Conservation (phyloP, 2,113 vertebrate species). For the Nerophis ophidion region DNA sequence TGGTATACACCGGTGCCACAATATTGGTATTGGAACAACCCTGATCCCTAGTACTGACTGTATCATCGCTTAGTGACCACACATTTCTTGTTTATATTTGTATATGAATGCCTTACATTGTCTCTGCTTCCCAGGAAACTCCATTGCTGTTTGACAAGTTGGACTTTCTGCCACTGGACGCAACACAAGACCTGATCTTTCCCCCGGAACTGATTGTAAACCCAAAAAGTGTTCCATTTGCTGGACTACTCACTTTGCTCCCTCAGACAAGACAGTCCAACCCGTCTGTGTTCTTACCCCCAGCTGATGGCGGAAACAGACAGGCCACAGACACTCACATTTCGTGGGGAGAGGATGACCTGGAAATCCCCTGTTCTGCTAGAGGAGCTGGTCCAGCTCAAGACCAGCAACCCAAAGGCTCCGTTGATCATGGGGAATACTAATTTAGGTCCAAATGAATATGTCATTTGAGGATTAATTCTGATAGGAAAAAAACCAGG, state of each 20-base stretch:
- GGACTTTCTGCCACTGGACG: constrained; percentile 70
- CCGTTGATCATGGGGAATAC: constrained; percentile 82
- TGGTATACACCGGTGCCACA: no score
- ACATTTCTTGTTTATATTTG: no score
- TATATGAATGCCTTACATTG: no score
- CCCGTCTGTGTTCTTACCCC: neutral
- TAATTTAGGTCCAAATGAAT: constrained; percentile 58
- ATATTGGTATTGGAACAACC: no score
- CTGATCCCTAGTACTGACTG: no score
- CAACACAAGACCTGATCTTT: constrained; percentile 82
- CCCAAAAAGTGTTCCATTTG: neutral
- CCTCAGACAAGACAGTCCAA: no score
- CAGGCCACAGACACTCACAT: constrained; percentile 60
- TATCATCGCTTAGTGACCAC: neutral
- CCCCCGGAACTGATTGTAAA: constrained; percentile 81
- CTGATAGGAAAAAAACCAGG: no score
- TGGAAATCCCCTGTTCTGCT: constrained; percentile 71
- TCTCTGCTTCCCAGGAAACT: constrained; percentile 32
- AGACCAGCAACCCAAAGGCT: constrained; percentile 69
- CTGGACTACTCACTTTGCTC: neutral
- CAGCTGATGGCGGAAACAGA: constrained; percentile 68
- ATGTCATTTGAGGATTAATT: neutral
- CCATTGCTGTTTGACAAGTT: constrained; percentile 67
- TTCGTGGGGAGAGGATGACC: constrained; percentile 68
- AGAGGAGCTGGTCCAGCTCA: constrained; percentile 75